These are phyloP conservation scores for Molanna angustata DNA, from an alignment of 2,888 invertebrate species.

Conservation along the genomic window DNA sequence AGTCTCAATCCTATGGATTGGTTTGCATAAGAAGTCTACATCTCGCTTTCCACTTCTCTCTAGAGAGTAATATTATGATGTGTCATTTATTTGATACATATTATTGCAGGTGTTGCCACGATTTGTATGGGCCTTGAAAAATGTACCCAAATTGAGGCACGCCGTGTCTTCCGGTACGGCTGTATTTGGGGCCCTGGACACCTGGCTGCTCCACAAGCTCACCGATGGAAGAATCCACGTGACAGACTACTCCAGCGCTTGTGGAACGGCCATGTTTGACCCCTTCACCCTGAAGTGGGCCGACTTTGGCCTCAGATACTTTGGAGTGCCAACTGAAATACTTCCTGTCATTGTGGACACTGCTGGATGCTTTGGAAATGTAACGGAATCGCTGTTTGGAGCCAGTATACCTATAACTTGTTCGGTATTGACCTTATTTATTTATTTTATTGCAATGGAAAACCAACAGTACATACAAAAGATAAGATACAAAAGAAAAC, in stretches of 20 bases:
- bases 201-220: slow-evolving; percentile 88
- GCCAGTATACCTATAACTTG: slow-evolving; percentile 72
- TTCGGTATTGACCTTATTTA: too few relatives aligned
- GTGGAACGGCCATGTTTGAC: slow-evolving; percentile 90
- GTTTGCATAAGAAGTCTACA: too few relatives aligned
- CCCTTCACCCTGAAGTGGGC: slow-evolving; percentile 90
- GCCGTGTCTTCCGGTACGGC: slow-evolving; percentile 64
- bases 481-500: too few relatives aligned
- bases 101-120: slow-evolving; percentile 68
- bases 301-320: slow-evolving; percentile 62
- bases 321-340: slow-evolving; percentile 71
- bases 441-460: too few relatives aligned
- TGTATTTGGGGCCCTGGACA: slow-evolving; percentile 86
- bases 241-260: slow-evolving; percentile 88
- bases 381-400: slow-evolving; percentile 68
- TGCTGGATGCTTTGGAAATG: slow-evolving; percentile 69
- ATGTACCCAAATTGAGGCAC: slow-evolving; percentile 65
- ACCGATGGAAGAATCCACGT: slow-evolving; percentile 64
- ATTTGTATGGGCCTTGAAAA: slow-evolving; percentile 74
- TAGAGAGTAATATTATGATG: too few relatives aligned
- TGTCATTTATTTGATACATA: too few relatives aligned
- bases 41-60: too few relatives aligned
- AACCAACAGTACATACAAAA: too few relatives aligned
- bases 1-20: too few relatives aligned
- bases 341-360: slow-evolving; percentile 82